Evolutionary conservation across 2,113 vertebrate species (phyloP).

Genomic region (Cyanoramphus novaezelandiae): DNA sequence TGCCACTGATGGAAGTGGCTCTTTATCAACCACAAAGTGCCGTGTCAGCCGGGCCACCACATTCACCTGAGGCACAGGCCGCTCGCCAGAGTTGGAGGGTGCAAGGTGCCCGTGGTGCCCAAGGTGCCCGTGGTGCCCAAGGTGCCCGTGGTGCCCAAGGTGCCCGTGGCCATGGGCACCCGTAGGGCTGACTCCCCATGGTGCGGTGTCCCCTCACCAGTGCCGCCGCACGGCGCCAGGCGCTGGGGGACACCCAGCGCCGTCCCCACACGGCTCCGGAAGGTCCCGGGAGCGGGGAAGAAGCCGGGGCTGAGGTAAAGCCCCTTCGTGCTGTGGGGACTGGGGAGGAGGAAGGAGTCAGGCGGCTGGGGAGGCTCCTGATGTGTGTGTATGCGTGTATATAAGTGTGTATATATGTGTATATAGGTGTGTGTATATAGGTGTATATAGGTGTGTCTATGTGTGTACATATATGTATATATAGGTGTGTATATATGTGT

Average conservation of each 20-base stretch:
- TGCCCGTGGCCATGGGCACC: too few relatives aligned
- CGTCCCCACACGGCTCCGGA: not conserved
- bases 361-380: not conserved
- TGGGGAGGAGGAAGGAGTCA: not conserved
- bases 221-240: not conserved
- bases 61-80: accelerated
- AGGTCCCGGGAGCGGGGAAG: too few relatives aligned
- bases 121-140: too few relatives aligned
- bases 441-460: too few relatives aligned
- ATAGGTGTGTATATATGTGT: accelerated
- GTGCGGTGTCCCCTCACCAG: too few relatives aligned
- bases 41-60: not conserved
- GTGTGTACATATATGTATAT: too few relatives aligned
- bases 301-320: not conserved
- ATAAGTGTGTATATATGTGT: accelerated
- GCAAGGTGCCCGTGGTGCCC: too few relatives aligned
- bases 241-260: too few relatives aligned
- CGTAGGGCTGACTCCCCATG: accelerated
- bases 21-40: not conserved
- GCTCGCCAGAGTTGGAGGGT: not conserved
- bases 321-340: not conserved
- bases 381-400: accelerated
- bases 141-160: too few relatives aligned
- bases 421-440: accelerated
- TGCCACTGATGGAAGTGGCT: accelerated